Evolutionary conservation across 2,888 invertebrate species (phyloP).

Genomic region (Vannuccia rotundouncinata): DNA sequence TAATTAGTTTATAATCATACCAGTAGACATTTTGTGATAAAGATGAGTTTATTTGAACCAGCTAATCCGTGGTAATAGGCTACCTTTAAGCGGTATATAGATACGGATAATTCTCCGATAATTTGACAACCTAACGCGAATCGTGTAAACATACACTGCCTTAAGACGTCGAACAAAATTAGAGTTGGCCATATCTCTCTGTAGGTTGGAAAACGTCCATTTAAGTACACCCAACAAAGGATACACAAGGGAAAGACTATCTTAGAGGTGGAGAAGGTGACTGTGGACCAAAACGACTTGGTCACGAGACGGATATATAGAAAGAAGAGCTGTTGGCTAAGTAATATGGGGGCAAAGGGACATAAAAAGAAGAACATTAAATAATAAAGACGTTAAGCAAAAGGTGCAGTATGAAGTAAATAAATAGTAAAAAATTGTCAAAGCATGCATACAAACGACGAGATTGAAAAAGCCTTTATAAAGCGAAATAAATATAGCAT

Average conservation of each 20-base stretch:
- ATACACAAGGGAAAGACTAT: not conserved
- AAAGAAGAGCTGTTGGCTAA: not conserved
- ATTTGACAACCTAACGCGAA: not conserved
- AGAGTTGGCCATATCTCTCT: not conserved
- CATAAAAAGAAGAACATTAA: not conserved
- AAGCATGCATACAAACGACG: too few relatives aligned
- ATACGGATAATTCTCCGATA: not conserved
- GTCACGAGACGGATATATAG: not conserved
- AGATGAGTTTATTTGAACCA: too few relatives aligned
- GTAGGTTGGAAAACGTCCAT: not conserved
- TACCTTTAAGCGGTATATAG: not conserved
- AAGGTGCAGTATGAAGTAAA: not conserved
- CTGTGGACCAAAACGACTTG: not conserved
- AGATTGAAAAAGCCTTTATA: too few relatives aligned
- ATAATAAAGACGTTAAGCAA: not conserved
- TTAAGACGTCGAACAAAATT: not conserved
- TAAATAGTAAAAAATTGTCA: not conserved
- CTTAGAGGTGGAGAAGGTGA: not conserved
- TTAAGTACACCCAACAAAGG: not conserved
- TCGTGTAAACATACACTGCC: not conserved
- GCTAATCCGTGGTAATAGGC: too few relatives aligned
- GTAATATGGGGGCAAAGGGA: not conserved
- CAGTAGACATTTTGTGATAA: too few relatives aligned
- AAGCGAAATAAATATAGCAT: too few relatives aligned
- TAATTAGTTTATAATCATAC: too few relatives aligned